These are phyloP conservation scores for Porphyrio hochstetteri DNA, from an alignment of 2,113 vertebrate species.

Conservation along the genomic window DNA sequence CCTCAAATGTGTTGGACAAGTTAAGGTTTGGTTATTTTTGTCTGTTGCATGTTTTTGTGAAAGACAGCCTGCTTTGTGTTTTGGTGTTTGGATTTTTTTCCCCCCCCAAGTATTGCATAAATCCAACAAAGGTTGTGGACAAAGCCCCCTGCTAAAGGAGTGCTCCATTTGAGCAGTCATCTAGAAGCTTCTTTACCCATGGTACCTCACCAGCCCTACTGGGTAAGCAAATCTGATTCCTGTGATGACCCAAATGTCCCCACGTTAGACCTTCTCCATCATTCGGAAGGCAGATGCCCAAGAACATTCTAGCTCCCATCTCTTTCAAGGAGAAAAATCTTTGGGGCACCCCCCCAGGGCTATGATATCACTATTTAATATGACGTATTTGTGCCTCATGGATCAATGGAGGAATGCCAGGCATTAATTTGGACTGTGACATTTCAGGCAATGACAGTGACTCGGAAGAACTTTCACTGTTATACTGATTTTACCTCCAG, in stretches of 20 bases:
- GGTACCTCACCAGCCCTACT: background rate
- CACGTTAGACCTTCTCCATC: background rate
- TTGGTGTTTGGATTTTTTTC: background rate
- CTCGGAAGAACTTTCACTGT: constrained; percentile 30
- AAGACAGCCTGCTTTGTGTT: background rate
- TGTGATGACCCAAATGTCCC: background rate
- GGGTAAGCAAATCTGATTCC: background rate
- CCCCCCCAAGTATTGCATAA: background rate
- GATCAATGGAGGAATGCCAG: background rate
- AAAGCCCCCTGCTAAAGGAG: background rate
- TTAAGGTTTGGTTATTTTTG: background rate
- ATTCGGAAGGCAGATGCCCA: background rate
- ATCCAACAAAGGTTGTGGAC: background rate
- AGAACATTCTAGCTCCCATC: background rate
- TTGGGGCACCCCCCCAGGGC: background rate
- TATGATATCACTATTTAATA: background rate
- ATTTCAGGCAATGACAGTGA: constrained; percentile 46
- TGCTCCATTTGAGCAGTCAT: background rate
- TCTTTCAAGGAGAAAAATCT: background rate
- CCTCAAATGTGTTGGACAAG: background rate
- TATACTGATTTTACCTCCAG: constrained; percentile 35
- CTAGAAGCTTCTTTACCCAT: background rate
- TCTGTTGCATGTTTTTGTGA: background rate
- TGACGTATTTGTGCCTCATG: background rate
- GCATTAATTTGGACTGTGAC: constrained; percentile 42